These are phyloP conservation scores for Sorex maritimensis DNA, from an alignment of 2,797 vertebrate genomes.

Conservation along the genomic window DNA sequence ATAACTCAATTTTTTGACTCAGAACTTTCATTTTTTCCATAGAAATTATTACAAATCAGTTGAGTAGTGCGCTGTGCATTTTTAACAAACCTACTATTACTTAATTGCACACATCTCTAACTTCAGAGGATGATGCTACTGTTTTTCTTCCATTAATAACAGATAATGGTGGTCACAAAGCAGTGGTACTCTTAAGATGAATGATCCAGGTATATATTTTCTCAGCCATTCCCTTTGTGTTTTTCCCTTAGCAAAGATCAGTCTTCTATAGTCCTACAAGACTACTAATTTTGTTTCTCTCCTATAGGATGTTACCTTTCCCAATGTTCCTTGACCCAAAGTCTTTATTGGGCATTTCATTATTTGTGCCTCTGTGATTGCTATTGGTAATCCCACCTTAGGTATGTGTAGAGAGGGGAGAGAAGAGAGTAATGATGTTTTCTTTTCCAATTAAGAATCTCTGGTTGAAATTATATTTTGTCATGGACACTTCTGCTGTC, in stretches of 20 bases:
- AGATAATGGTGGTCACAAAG: background rate
- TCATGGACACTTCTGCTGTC: background rate
- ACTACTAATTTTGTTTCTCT: background rate
- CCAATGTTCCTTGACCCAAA: background rate
- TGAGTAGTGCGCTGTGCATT: background rate
- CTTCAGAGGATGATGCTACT: slow-evolving; percentile 33
- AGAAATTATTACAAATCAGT: slow-evolving; percentile 3
- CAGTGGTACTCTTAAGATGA: slow-evolving; percentile 16
- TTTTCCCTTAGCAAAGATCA: background rate
- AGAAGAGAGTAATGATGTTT: background rate
- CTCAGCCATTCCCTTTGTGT: slow-evolving; percentile 42
- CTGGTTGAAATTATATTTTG: background rate
- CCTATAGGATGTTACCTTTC: background rate
- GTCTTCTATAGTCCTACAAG: background rate
- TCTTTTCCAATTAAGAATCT: background rate
- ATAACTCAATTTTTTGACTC: slow-evolving; percentile 17
- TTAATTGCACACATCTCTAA: slow-evolving; percentile 1
- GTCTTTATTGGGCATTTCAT: background rate
- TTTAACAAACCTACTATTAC: slow-evolving; percentile 2
- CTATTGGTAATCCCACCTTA: background rate
- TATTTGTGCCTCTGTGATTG: background rate
- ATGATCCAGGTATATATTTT: background rate
- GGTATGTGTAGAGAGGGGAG: too few species aligned
- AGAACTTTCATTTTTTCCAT: slow-evolving; percentile 19
- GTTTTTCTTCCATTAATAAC: slow-evolving; percentile 53